Conservation (phyloP, 2,113 vertebrate genomes). For the cattle (Bos taurus) region ARS-UCD2.0 NC_037332.1:64801001-64801500, state of each 20-base stretch:
- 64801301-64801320: not conserved
- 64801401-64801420: not conserved
- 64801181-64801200: not conserved
- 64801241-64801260: not conserved
- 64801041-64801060: not conserved
- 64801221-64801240: not conserved
- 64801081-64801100: not conserved
- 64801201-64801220: not conserved
- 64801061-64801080: not conserved
- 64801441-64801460: not conserved
- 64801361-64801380: not conserved
- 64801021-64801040: not conserved
- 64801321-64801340: not conserved
- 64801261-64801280: not conserved
- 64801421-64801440: not conserved
- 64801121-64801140: not conserved
- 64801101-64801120: not conserved
- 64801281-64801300: not conserved
- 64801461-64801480: not conserved
- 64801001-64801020: not conserved
- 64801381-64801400: not conserved
- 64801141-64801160: not conserved
- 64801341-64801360: not conserved
- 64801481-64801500: not conserved
- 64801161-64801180: not conserved